These are phyloP conservation scores for Neomorphus geoffroyi DNA, from an alignment of 2,797 vertebrate species.

Conservation along the genomic window DNA sequence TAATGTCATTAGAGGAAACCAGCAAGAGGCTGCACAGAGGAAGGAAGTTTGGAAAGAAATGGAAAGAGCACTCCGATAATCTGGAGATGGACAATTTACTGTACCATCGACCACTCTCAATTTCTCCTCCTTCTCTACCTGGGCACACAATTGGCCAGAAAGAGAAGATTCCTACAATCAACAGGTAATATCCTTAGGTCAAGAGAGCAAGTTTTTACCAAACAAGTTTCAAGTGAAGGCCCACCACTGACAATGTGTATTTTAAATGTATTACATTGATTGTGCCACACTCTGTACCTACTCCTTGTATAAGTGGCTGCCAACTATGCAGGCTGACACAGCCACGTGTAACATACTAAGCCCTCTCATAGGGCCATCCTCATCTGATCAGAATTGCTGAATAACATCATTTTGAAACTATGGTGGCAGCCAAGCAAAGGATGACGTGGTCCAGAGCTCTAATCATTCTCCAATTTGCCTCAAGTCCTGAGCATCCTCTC, in stretches of 20 bases:
- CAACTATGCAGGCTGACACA: background rate
- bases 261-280: background rate
- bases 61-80: background rate
- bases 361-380: background rate
- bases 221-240: background rate
- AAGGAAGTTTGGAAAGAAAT: background rate
- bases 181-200: background rate
- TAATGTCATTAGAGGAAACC: background rate
- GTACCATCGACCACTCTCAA: background rate
- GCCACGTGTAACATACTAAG: background rate
- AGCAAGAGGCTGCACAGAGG: background rate
- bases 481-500: background rate
- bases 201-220: background rate
- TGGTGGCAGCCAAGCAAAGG: background rate
- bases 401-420: background rate
- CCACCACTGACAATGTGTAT: background rate
- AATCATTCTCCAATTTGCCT: background rate
- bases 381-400: background rate
- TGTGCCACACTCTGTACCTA: background rate
- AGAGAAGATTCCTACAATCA: background rate
- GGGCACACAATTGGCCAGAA: background rate
- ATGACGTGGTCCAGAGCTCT: background rate
- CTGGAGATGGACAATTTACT: background rate
- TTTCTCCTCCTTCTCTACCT: background rate
- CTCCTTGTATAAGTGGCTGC: background rate